These are phyloP conservation scores for Drosophila dives DNA, from an alignment of 2,888 invertebrate genomes.

Conservation along the genomic window DNA sequence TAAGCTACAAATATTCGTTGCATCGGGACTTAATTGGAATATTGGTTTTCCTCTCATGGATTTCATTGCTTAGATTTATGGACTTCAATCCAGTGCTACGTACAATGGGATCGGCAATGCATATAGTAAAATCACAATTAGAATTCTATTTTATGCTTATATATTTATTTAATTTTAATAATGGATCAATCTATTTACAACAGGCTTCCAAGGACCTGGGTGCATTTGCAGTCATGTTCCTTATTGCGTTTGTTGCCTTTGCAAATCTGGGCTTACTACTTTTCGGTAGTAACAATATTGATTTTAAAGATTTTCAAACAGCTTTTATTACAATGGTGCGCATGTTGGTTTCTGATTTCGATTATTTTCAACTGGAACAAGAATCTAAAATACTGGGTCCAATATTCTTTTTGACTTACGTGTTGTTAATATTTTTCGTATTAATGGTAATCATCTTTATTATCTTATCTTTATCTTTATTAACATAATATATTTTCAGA, in stretches of 20 bases:
- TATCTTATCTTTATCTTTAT: no score
- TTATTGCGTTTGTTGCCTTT: slow-evolving; percentile 90
- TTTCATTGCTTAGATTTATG: slow-evolving; percentile 90
- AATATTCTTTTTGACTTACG: slow-evolving; percentile 89
- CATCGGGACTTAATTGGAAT: slow-evolving; percentile 87
- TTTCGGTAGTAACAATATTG: slow-evolving; percentile 88
- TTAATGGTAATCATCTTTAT: slow-evolving; percentile 86
- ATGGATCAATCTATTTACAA: not conserved
- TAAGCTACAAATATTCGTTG: slow-evolving; percentile 86
- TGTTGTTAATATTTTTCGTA: slow-evolving; percentile 91
- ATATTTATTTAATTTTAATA: not conserved
- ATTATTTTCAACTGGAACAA: slow-evolving; percentile 88
- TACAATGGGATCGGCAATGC: slow-evolving; percentile 11
- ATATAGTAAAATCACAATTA: slow-evolving; percentile 76
- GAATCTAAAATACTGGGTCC: slow-evolving; percentile 89
- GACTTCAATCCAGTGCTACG: slow-evolving; percentile 89
- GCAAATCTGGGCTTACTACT: slow-evolving; percentile 90
- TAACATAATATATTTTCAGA: slow-evolving; percentile 83
- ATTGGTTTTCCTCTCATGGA: slow-evolving; percentile 88
- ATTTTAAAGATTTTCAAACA: slow-evolving; percentile 87
- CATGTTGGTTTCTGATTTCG: slow-evolving; percentile 90
- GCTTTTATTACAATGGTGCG: slow-evolving; percentile 89
- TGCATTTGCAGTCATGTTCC: slow-evolving; percentile 90
- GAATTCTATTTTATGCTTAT: not conserved
- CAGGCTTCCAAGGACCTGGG: slow-evolving; percentile 88